Evolutionary conservation across 2,888 invertebrate species (phyloP).

Genomic region (Chloromyia formosa): DNA sequence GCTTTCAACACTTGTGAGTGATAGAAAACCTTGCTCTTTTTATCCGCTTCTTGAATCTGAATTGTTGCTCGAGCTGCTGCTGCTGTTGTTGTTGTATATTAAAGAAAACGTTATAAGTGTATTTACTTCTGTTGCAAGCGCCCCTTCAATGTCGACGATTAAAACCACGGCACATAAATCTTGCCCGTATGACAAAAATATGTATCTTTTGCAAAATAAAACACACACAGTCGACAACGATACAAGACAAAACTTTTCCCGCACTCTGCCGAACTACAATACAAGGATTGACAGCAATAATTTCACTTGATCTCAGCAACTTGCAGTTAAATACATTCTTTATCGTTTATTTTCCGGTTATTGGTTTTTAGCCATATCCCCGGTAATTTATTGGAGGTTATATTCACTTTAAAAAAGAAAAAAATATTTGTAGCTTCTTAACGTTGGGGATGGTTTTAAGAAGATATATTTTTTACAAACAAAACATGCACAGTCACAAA

Average conservation of each 20-base stretch:
- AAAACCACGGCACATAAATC: not conserved
- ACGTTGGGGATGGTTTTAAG: not conserved
- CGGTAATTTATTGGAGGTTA: not conserved
- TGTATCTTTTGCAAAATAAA: not conserved
- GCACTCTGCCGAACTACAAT: not conserved
- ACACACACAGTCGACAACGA: not conserved
- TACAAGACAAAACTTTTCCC: not conserved
- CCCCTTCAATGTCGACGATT: slow-evolving; percentile 11
- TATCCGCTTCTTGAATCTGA: slow-evolving; percentile 15
- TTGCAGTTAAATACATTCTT: not conserved
- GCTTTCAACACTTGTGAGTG: slow-evolving; percentile 23
- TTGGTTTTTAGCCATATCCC: not conserved
- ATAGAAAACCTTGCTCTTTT: slow-evolving; percentile 33
- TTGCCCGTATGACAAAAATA: not conserved
- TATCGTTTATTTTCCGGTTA: not conserved
- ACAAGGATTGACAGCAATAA: not conserved
- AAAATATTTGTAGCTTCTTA: not conserved
- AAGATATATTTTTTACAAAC: not conserved
- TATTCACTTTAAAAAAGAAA: not conserved
- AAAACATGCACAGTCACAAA: no score
- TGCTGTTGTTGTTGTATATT: not conserved
- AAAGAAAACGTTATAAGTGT: slow-evolving; percentile 24
- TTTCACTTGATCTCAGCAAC: slow-evolving; percentile 2
- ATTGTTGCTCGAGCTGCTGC: not conserved
- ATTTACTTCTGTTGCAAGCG: no score